phyloP scores from a whole-genome alignment of 2,113 vertebrate genomes.

The Gadus chalcogrammus region DNA sequence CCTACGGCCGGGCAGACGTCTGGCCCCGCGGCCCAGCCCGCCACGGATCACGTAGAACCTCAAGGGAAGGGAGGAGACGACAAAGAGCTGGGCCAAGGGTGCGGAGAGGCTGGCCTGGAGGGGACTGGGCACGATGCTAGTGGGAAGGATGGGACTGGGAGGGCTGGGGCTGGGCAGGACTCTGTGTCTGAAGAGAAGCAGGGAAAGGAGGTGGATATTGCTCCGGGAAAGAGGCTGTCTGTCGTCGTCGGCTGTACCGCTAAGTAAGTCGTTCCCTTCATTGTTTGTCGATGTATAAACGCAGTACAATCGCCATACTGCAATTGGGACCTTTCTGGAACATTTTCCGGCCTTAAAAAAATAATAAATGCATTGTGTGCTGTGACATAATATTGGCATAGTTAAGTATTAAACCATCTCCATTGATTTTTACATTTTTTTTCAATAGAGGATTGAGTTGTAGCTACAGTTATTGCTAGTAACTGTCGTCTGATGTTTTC shows the following conservation, averaged over 20 bases:
- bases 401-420: too few species aligned
- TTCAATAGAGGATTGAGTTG: too few species aligned
- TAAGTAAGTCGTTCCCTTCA: slow-evolving; percentile 55
- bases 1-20: slow-evolving; percentile 7
- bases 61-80: too few species aligned
- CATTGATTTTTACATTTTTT: too few species aligned
- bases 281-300: neutral
- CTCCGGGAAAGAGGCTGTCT: slow-evolving; percentile 70
- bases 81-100: slow-evolving; percentile 10
- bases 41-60: neutral
- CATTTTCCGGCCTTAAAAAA: neutral
- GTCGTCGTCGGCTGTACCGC: slow-evolving; percentile 75
- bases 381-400: too few species aligned
- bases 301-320: neutral
- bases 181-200: slow-evolving; percentile 12
- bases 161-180: neutral
- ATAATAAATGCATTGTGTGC: neutral
- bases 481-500: too few species aligned
- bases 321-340: too few species aligned
- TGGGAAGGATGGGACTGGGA: neutral
- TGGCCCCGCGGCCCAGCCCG: neutral
- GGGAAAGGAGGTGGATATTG: slow-evolving; percentile 60
- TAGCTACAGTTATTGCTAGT: too few species aligned
- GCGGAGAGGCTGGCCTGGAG: slow-evolving; percentile 9
- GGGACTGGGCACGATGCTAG: too few species aligned